Evolutionary conservation across 2,888 invertebrate species (phyloP), one percentile per base, ranked within the genome.

Genomic region (Drosophila limbata): DNA sequence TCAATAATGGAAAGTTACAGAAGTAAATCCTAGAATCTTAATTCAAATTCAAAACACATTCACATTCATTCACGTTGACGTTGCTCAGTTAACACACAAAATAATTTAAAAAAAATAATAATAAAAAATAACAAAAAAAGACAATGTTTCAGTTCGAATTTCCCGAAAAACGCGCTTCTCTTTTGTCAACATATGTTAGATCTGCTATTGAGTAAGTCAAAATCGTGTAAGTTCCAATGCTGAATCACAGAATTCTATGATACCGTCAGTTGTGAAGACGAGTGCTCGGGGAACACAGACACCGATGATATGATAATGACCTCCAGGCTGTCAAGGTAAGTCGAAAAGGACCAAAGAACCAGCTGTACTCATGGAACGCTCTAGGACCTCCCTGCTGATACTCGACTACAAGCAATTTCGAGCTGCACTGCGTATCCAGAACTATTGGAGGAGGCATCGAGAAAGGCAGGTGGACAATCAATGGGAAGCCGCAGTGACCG

Each of bases 391-490:
- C 0, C 11, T 71, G 31, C 52, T 81, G 1, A 21, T 90, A 3
- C 45, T 68, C 21, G 91, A 91, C 21, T 81, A 90, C 65, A 70
- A 73, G 13, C 72, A 85, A 57, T 91, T 90, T 25, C 55, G 80
- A 15, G 90, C 91, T 0, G 90, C 91, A 1, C 82, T 90, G 1
- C 51, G 61, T 3, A 90, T 92, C 33, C 92, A 92, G 68, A 42
- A 79, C 0, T 4, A 40, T 1, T 84, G 82, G 51, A 88, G 91
- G 0, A 84, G 84, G 1, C 70, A 69, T 73, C 4, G 11, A 9
- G 17, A 15, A 21, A 13, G 19, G 17, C 19, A 33, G 21, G 0
- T 1, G 1, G 2, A 55, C 6, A 61, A 68, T 28, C 61, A 2
- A 8, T 0, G 40, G 10, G 4, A 25, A 9, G 75, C 79, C 4